Conservation (phyloP, 1,140 invertebrate genomes). For the Bombus affinis region DNA sequence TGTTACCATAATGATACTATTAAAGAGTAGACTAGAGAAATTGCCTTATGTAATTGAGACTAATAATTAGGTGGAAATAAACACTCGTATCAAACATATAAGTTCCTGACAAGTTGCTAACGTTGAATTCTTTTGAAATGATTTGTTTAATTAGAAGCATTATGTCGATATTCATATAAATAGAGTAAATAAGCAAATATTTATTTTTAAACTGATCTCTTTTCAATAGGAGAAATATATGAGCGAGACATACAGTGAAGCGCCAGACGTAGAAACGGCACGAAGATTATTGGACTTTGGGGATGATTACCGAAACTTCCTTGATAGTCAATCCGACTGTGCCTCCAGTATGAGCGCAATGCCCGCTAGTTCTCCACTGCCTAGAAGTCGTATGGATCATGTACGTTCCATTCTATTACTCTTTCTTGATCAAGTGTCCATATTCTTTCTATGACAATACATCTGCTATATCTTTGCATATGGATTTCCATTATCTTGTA, state of each 20-base stretch:
- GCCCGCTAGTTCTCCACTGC: constrained; percentile 71
- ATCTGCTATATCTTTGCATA: background rate
- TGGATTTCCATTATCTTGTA: background rate
- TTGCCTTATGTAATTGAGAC: no score
- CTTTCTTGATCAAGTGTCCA: constrained; percentile 72
- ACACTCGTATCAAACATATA: no score
- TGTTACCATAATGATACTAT: no score
- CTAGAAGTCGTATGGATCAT: constrained; percentile 76
- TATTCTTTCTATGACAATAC: constrained; percentile 73
- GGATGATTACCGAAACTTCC: constrained; percentile 94
- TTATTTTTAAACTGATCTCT: constrained; percentile 14
- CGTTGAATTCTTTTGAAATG: background rate
- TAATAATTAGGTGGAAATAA: no score
- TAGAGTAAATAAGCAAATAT: background rate
- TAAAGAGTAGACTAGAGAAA: no score
- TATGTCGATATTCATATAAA: no score
- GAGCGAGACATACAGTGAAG: constrained; percentile 95
- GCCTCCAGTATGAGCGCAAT: constrained; percentile 89
- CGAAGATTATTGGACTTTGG: constrained; percentile 92
- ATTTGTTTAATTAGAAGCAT: background rate
- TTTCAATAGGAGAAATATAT: constrained; percentile 92
- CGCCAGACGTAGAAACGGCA: constrained; percentile 93
- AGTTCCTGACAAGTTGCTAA: background rate
- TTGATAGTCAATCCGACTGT: constrained; percentile 93
- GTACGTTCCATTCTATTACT: constrained; percentile 75